These are phyloP conservation scores for Chrysocyon brachyurus DNA, from an alignment of 2,797 vertebrate genomes.

Conservation along the genomic window DNA sequence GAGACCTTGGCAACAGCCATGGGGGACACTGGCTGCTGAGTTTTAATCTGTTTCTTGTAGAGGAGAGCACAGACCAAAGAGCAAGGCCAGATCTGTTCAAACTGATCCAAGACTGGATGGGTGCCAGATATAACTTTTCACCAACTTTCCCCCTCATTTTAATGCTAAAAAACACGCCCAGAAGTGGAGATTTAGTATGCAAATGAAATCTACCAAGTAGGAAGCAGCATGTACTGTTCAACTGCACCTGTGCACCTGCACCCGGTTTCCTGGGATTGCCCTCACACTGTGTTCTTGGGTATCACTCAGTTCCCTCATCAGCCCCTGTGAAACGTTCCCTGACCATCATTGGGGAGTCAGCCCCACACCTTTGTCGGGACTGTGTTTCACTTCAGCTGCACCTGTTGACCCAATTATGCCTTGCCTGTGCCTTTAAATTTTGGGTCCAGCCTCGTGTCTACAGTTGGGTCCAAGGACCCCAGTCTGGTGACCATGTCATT, in stretches of 20 bases:
- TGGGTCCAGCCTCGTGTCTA: neutral
- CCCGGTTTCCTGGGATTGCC: neutral
- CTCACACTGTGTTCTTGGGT: accelerated
- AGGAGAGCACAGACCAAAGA: neutral
- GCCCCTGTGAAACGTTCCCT: neutral
- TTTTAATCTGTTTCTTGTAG: neutral
- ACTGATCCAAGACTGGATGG: neutral
- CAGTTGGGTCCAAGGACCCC: neutral
- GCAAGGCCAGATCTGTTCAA: neutral
- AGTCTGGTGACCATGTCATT: neutral
- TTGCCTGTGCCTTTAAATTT: neutral
- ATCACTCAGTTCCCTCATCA: neutral
- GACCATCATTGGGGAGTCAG: neutral
- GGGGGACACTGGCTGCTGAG: neutral
- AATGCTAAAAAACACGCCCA: neutral
- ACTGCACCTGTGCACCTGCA: neutral
- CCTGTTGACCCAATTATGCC: neutral
- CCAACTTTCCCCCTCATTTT: neutral
- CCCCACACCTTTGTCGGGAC: neutral
- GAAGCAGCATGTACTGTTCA: neutral
- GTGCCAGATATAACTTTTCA: neutral
- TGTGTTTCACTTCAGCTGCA: neutral
- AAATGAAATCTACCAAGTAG: neutral
- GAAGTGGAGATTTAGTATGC: neutral
- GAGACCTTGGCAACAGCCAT: neutral